Evolutionary conservation across 2,113 vertebrate genomes (phyloP), one percentile per base, ranked within the genome.

Genomic region (Phalacrocorax pelagicus): DNA sequence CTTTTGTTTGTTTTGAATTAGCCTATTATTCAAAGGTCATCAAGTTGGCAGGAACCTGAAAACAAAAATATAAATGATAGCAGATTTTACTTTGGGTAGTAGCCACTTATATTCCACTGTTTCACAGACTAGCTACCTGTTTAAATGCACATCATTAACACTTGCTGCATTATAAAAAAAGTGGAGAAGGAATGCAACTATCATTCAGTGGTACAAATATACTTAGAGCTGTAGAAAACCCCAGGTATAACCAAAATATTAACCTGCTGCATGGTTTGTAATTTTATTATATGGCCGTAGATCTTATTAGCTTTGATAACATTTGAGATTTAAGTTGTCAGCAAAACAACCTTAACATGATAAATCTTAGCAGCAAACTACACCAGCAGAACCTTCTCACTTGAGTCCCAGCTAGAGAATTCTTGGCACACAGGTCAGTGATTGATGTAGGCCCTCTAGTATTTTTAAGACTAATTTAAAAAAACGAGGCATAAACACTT

Each of bases 21-120:
- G 38, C 58, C 51, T 71, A 14, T 98, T 98, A 99, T 97, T 99
- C 99, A 95, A 99, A 99, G 83, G 99, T 99, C 99, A 99, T 99
- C 98, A 99, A 98, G 98, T 99, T 99, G 95, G 99, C 98, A 97
- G 99, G 99, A 96, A 99, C 99, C 99, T 99, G 88, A 67, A 94
- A 94, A 91, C 36, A 90, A 74, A 96, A 96, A 95, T 6, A 94
- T 1, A 96, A 92, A 44, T 12, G 22, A 92, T 1, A 84, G 13
- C 26, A 81, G 80, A 91, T 55, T 47, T 71, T 90, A 80, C 54
- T 91, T 57, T 75, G 49, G 7, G 72, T 52, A 71, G 44, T 8
- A 90, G 30, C 66, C 34, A 36, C 55, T 46, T 62, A 49, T 9
- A 61, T 34, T 77, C 27, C 44, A 20, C 32, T 46, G 7, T 65